phyloP scores from a whole-genome alignment of 2,797 vertebrate species.

The Buceros bicornis region DNA sequence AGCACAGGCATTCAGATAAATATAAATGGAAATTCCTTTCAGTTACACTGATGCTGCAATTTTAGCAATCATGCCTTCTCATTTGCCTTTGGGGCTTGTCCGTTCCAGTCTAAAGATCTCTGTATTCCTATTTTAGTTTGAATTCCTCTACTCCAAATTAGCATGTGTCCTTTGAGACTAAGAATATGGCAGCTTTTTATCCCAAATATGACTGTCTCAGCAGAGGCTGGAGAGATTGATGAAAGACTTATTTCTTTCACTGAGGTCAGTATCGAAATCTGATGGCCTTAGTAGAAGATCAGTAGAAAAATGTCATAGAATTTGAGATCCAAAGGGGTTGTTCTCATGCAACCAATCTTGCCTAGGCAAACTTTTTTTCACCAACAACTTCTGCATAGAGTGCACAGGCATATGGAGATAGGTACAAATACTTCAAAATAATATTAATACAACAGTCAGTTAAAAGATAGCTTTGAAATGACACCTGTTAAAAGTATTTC shows the following conservation, averaged over 20 bases:
- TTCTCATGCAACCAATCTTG: background rate
- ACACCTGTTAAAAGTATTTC: background rate
- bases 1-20: conserved; percentile 44
- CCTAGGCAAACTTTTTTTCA: background rate
- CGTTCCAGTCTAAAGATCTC: background rate
- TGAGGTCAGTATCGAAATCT: conserved; percentile 12
- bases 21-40: conserved; percentile 61
- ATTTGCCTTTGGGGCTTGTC: conserved; percentile 47
- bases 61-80: conserved; percentile 41
- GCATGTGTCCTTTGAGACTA: background rate
- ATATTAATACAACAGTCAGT: background rate
- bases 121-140: conserved; percentile 33
- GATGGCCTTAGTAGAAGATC: background rate
- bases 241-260: background rate
- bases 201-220: background rate
- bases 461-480: background rate
- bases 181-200: background rate
- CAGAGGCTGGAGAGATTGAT: background rate
- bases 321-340: background rate
- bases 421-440: background rate
- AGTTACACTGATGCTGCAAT: background rate
- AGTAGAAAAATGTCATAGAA: background rate
- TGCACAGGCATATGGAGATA: background rate
- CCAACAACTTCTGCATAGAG: background rate
- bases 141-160: conserved; percentile 43